These are phyloP conservation scores for Acropora yongei DNA, from an alignment of 64 coral and sea anemone species.

Conservation along the genomic window DNA sequence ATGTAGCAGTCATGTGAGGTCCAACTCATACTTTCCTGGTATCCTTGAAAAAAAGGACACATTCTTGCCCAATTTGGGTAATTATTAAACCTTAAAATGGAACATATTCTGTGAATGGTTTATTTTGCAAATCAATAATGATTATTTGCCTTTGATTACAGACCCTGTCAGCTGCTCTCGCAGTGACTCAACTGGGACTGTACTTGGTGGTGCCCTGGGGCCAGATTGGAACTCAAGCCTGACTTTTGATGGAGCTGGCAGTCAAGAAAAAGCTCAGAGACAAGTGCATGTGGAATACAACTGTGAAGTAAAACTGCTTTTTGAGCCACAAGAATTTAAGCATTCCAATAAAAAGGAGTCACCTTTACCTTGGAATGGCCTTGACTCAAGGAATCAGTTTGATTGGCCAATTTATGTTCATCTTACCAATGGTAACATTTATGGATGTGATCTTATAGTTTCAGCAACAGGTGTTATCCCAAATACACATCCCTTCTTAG, in stretches of 20 bases:
- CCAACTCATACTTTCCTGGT: too few species aligned
- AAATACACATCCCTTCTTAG: conserved; percentile 64
- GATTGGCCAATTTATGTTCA: conserved; percentile 82
- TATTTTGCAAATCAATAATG: not conserved
- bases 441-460: conserved; percentile 93
- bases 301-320: conserved; percentile 67
- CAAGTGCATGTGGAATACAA: conserved; percentile 80
- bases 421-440: conserved; percentile 72
- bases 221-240: conserved; percentile 85
- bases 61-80: too few species aligned
- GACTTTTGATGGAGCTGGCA: conserved; percentile 36
- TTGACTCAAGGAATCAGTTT: not conserved
- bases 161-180: not conserved
- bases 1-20: too few species aligned
- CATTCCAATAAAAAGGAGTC: conserved; percentile 23
- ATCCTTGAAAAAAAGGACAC: too few species aligned
- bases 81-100: too few species aligned
- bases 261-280: conserved; percentile 18
- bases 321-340: conserved; percentile 37
- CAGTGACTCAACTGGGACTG: not conserved
- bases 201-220: conserved; percentile 81
- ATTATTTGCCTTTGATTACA: not conserved
- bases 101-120: too few species aligned
- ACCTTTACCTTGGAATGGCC: not conserved
- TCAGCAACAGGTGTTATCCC: conserved; percentile 93